Evolutionary conservation across 2,888 invertebrate species (phyloP).

Genomic region (Tetheella fluctuosa): DNA sequence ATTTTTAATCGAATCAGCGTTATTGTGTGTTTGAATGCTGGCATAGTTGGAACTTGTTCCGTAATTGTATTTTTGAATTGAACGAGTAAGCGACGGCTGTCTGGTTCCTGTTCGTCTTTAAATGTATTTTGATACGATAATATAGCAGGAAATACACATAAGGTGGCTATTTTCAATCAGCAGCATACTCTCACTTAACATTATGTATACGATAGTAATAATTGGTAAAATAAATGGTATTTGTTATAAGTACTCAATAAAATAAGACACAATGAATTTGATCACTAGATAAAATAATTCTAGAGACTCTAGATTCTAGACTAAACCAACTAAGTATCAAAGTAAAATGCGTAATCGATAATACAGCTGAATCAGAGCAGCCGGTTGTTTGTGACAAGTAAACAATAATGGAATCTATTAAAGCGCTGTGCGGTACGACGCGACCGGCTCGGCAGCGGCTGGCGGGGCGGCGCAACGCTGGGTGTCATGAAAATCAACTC

Average conservation of each 20-base stretch:
- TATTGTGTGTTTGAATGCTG: constrained; percentile 26
- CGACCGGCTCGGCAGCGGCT: constrained; percentile 14
- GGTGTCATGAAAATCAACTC: constrained; percentile 57
- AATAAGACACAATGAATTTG: too few species aligned
- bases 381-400: constrained; percentile 48
- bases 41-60: constrained; percentile 24
- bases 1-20: constrained; percentile 56
- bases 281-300: too few species aligned
- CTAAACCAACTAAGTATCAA: not conserved
- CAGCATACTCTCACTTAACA: too few species aligned
- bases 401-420: constrained; percentile 51
- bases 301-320: too few species aligned
- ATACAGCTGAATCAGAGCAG: constrained; percentile 19
- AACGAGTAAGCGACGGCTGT: not conserved
- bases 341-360: not conserved
- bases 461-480: constrained; percentile 7
- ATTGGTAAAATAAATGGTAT: too few species aligned
- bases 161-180: too few species aligned
- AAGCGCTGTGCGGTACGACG: constrained; percentile 20
- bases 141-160: not conserved
- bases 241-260: too few species aligned
- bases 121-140: not conserved
- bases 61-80: constrained; percentile 21
- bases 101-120: not conserved
- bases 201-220: too few species aligned